Evolutionary conservation across 2,888 invertebrate species (phyloP).

Genomic region (Julus scandinavius): DNA sequence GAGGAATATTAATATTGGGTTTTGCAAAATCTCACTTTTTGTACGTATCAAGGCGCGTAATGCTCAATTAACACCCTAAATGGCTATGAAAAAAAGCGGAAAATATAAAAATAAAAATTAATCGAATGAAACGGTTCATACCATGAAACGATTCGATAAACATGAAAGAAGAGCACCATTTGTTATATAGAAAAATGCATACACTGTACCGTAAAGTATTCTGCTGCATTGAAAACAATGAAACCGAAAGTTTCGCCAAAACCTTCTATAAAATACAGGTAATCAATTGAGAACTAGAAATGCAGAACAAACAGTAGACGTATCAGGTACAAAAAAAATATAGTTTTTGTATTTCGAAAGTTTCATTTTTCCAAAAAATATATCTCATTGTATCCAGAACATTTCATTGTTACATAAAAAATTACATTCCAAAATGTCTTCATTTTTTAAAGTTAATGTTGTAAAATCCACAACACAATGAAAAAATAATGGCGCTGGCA

Average conservation of each 20-base stretch:
- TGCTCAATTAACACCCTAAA: constrained; percentile 4
- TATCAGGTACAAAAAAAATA: too few relatives aligned
- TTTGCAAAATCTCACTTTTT: neutral
- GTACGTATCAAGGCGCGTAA: neutral
- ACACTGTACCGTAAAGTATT: constrained; percentile 1
- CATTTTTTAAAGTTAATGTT: too few relatives aligned
- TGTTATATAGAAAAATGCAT: neutral
- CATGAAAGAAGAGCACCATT: neutral
- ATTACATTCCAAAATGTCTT: too few relatives aligned
- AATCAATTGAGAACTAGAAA: neutral
- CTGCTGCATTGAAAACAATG: neutral
- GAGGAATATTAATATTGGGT: constrained; percentile 33
- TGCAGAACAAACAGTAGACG: too few relatives aligned
- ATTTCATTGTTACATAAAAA: too few relatives aligned
- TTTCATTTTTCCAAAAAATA: too few relatives aligned
- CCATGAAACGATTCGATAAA: neutral
- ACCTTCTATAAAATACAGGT: neutral
- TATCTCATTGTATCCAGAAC: too few relatives aligned
- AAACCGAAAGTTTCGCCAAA: neutral
- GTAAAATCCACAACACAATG: too few relatives aligned
- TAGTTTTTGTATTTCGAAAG: too few relatives aligned
- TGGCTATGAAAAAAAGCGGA: neutral
- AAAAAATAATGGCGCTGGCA: too few relatives aligned
- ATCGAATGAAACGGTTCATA: constrained; percentile 33
- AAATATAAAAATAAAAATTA: constrained; percentile 21